Evolutionary conservation across 2,888 invertebrate genomes (phyloP), one percentile per base, ranked within the genome.

Genomic region (Trachelus stipa): DNA sequence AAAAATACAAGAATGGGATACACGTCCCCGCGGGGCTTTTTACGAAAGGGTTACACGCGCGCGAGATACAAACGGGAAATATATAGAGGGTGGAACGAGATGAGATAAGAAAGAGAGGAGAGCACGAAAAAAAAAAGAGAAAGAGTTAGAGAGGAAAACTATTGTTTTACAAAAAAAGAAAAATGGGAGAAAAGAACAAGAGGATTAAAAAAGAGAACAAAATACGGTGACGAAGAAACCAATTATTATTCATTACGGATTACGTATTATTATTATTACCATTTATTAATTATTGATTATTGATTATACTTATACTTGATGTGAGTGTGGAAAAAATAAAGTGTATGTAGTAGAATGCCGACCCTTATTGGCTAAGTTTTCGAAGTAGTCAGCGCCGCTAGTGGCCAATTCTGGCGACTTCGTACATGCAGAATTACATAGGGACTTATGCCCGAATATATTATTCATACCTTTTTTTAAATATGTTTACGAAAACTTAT

Each of bases 241-340:
- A 34, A 80, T 82, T 83, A 83, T 83, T 81, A 81, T 68, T 84
- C 79, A 79, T 85, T 82, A 81, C 81, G 80, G 76, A 83, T 85
- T 83, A 84, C 82, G 84, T 85, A 34, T 86, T 81, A 81, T 81
- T 79, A 84, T 85, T 82, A 83, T 84, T 73, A 80, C 79, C 73
- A 69, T 69, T 56, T 56, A 56, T 56, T 23, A 56, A 56, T 78
- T 79, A 74, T 79, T 31, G 81, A 84, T 85, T 83, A 86, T 83
- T 83, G 84, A 81, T 81, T 71, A 71, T 71, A 71, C 71, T 71
- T 87, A 85, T 84, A 84, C 86, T 85, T 85, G 84, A 85, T 87
- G 85, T 87, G 86, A 86, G 87, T 86, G 85, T 85, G 85, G 83
- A 86, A 83, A 79, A 84, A 86, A 87, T 84, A 87, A 86, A 87